Percentiles rank a stretch among this genome's conserved stretches.
These are phyloP conservation scores for Mus spicilegus DNA, from an alignment of 2,113 vertebrate genomes.

Conservation along the genomic window DNA sequence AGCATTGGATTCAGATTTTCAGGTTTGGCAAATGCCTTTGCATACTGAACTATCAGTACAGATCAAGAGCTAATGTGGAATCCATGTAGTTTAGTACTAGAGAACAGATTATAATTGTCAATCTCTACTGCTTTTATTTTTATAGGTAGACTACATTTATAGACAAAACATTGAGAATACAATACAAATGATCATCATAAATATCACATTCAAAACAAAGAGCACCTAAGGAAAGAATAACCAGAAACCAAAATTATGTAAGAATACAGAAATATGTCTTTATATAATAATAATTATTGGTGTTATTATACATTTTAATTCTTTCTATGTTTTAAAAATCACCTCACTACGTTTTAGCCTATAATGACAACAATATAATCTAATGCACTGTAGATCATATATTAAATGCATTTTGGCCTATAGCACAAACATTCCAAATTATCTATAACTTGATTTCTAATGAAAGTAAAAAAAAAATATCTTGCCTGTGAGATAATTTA, in stretches of 20 bases:
- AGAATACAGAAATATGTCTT: not conserved
- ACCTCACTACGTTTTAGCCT: not conserved
- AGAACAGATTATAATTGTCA: not conserved
- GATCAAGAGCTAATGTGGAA: not conserved
- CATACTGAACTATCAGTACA: not conserved
- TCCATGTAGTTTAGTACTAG: not conserved
- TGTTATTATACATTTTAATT: not conserved
- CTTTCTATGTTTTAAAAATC: not conserved
- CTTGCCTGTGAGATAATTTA: not conserved
- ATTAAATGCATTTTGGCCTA: not conserved
- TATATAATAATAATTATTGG: not conserved
- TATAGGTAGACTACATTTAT: not conserved
- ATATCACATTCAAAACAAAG: not conserved
- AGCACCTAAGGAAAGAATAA: not conserved
- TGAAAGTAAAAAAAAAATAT: not conserved
- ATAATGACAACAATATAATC: not conserved
- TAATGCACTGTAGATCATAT: not conserved
- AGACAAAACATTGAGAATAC: not conserved
- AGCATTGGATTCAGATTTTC: not conserved
- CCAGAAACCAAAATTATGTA: not conserved
- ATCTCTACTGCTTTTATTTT: not conserved
- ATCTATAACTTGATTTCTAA: not conserved
- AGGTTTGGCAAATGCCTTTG: not conserved
- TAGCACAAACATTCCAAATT: not conserved
- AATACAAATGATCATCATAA: not conserved